Evolutionary conservation across 2,113 vertebrate genomes (phyloP).

Genomic region (Cavia aperea): DNA sequence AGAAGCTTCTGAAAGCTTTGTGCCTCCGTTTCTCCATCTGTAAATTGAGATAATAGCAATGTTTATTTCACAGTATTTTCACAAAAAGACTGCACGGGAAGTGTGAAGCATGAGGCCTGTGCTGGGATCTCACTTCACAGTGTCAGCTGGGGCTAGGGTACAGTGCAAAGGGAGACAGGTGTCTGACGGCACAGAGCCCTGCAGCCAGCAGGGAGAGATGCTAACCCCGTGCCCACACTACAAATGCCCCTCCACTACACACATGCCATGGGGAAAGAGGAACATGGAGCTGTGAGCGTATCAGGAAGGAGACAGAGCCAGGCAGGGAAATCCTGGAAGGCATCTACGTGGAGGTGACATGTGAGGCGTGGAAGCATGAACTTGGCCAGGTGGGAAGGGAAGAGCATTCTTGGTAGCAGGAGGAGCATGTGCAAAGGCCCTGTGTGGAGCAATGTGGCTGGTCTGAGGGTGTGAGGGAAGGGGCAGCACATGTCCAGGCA

Average conservation of each 20-base stretch:
- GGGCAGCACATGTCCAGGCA: not conserved
- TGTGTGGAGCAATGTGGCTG: fast-evolving
- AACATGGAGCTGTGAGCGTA: not conserved
- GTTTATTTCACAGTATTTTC: not conserved
- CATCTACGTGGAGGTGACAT: not conserved
- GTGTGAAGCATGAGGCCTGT: not conserved
- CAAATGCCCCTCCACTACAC: not conserved
- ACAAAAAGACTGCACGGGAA: not conserved
- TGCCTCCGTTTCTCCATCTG: constrained; percentile 12
- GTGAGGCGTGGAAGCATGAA: not conserved
- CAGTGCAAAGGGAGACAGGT: not conserved
- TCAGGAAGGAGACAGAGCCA: not conserved
- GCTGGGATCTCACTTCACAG: fast-evolving
- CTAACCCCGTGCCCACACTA: not conserved
- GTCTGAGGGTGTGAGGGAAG: not conserved
- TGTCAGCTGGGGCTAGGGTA: not conserved
- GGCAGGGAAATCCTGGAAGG: not conserved
- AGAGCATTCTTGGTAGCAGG: not conserved
- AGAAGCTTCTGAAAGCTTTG: not conserved
- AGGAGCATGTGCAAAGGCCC: not conserved
- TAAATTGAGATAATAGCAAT: not conserved
- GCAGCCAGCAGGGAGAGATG: not conserved
- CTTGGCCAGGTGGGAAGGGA: not conserved
- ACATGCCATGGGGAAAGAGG: not conserved
- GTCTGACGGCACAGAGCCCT: not conserved